Evolutionary conservation across 2,113 vertebrate species (phyloP).

Genomic region (Campylorhamphus procurvoides): DNA sequence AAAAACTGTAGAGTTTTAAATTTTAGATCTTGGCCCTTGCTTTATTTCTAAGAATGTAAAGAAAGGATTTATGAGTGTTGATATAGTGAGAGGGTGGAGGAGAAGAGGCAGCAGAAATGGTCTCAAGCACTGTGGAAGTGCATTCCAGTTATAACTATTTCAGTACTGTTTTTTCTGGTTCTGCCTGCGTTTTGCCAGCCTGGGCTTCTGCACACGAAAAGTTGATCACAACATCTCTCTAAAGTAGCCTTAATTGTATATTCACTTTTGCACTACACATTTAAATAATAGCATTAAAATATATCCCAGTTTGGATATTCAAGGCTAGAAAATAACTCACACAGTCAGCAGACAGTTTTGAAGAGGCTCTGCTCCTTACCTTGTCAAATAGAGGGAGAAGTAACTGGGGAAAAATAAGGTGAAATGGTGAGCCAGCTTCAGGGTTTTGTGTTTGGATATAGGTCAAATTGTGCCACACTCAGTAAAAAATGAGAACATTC

Average conservation of each 20-base stretch:
- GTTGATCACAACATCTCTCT: neutral
- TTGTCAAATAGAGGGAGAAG: conserved; percentile 3
- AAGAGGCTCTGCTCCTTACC: neutral
- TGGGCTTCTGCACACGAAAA: neutral
- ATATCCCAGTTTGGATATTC: neutral
- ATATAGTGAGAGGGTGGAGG: neutral
- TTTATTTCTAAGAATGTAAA: neutral
- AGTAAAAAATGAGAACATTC: conserved; percentile 11
- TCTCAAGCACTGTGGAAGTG: neutral
- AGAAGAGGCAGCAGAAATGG: neutral
- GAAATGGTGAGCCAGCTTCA: conserved; percentile 26
- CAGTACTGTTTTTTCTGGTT: neutral
- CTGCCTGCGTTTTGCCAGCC: neutral
- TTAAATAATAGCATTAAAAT: conserved; percentile 17
- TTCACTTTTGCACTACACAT: neutral
- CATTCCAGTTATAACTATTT: neutral
- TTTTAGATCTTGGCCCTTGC: neutral
- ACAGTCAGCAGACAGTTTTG: neutral
- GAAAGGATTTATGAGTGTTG: neutral
- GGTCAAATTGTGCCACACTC: conserved; percentile 15
- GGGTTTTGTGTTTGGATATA: conserved; percentile 46
- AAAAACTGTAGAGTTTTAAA: neutral
- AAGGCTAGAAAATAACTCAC: conserved; percentile 15
- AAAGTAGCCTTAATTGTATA: neutral
- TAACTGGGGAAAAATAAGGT: neutral